phyloP scores from a whole-genome alignment of 53 echinoderm and acorn worm genomes.

The Zoroaster sp. region DNA sequence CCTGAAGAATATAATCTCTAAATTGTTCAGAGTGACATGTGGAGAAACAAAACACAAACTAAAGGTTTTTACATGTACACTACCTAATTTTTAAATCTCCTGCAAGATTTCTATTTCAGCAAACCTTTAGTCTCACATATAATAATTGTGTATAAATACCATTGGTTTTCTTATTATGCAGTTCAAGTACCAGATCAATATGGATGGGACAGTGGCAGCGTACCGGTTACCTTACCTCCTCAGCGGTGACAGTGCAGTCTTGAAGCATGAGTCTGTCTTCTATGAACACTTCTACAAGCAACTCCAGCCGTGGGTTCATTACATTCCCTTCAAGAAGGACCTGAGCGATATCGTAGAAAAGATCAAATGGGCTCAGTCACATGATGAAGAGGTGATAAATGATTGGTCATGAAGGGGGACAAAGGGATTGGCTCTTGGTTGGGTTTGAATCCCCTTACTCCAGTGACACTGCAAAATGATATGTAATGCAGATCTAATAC shows the following conservation, averaged over 20 bases:
- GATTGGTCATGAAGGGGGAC: no score
- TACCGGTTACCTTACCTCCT: conserved; percentile 93
- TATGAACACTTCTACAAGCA: conserved; percentile 95
- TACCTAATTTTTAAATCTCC: not conserved
- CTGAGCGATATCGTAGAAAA: conserved; percentile 86
- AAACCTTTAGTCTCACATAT: no score
- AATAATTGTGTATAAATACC: no score
- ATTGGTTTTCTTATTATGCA: conserved; percentile 18
- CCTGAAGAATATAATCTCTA: no score
- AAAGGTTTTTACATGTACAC: not conserved
- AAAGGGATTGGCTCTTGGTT: no score
- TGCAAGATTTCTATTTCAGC: no score
- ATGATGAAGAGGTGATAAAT: conserved; percentile 83
- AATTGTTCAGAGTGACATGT: not conserved
- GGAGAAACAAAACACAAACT: not conserved
- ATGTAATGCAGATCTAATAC: no score
- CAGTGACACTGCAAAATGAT: no score
- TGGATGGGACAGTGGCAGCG: conserved; percentile 98
- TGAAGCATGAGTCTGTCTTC: conserved; percentile 91
- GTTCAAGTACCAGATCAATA: conserved; percentile 98
- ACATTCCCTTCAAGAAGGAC: conserved; percentile 88
- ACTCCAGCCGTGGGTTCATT: conserved; percentile 89
- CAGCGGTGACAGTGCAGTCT: conserved; percentile 87
- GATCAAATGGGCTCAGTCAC: conserved; percentile 85
- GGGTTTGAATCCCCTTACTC: no score